phyloP scores from a whole-genome alignment of 2,113 vertebrate genomes.

The Tachycineta bicolor region DNA sequence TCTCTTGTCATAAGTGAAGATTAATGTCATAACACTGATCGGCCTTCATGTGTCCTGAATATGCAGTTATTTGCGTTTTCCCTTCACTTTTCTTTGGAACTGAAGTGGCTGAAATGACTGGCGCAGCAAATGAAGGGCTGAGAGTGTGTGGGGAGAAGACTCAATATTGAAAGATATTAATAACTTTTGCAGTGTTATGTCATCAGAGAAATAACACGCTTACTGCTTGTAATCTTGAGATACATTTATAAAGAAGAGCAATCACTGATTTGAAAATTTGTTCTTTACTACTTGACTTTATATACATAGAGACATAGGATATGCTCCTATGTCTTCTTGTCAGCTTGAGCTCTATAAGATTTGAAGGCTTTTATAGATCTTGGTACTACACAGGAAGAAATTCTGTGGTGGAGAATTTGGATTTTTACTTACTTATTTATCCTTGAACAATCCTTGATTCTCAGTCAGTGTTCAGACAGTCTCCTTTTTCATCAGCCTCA shows the following conservation, averaged over 20 bases:
- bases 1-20: constrained; percentile 46
- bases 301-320: too few species aligned
- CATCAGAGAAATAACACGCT: background rate
- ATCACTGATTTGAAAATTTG: background rate
- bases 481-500: background rate
- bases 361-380: background rate
- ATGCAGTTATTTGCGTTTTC: constrained; percentile 46
- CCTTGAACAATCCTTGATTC: background rate
- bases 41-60: constrained; percentile 26
- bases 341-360: background rate
- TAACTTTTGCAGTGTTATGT: background rate
- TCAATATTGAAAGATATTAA: constrained; percentile 1
- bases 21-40: constrained; percentile 58
- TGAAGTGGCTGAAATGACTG: constrained; percentile 50
- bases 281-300: background rate
- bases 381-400: background rate
- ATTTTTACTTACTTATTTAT: background rate
- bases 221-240: background rate
- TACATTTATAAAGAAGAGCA: background rate
- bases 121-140: constrained; percentile 34
- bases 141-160: background rate
- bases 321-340: background rate
- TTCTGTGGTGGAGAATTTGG: background rate
- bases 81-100: constrained; percentile 20
- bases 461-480: background rate